Base-by-base conservation (phyloP, 2,888 invertebrate genomes). In the Portevinia maculata region DNA sequence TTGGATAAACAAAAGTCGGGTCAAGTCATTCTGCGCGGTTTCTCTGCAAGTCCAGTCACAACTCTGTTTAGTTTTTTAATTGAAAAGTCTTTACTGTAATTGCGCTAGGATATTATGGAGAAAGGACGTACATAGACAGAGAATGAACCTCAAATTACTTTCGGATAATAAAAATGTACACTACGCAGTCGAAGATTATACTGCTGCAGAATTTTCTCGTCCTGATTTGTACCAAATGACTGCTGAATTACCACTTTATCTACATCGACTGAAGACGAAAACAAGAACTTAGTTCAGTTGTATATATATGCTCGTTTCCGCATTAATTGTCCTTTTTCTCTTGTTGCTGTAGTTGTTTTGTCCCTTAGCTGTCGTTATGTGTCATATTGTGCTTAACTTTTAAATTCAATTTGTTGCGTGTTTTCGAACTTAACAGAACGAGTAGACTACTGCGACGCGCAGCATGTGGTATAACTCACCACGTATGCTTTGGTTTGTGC, bases 131-230 rank as follows among this genome's bases (percentile, higher is more conserved):
- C 37, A 55, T 1, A 19, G 9, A 11, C 21, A 32, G 44, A 53
- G 50, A 30, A 44, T 50, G 41, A 50, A 46, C 52, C 37, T 59
- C 46, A 60, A 75, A 65, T 74, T 74, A 50, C 65, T 65, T 74
- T 50, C 57, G 57, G 57, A 32, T 55, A 57, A 74, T 65, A 74
- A 57, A 74, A 74, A 57, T 48, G 48, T n/a, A 74, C 50, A 65
- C 46, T 59, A 53, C 11, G 39, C 37, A 30, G 11, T 44, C 44
- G 19, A 59, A 8, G 30, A 11, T 19, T 55, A 21, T 32, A 15
- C 1, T 11, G 28, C 30, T 17, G 24, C 34, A 28, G 19, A 17
- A 59, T 41, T 19, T 59, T 21, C 15, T 64, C n/a, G 21, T 34
- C 50, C 60, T 17, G 30, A 11, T n/a, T 55, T 32, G 30, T 74